Evolutionary conservation across 2,888 invertebrate genomes (phyloP), one percentile per base, ranked within the genome.

Genomic region (Napeogenes inachia): DNA sequence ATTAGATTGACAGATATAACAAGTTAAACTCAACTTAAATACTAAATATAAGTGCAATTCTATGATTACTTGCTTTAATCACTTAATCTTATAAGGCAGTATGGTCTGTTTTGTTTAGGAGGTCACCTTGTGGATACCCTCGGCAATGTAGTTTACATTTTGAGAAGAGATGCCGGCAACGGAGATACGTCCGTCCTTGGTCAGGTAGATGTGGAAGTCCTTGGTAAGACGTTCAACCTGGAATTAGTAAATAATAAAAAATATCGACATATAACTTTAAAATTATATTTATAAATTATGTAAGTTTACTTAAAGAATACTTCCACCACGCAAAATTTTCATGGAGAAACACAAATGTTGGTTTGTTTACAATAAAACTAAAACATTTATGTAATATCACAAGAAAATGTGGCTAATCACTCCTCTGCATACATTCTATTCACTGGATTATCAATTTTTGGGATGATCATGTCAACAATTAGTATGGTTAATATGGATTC

Each of bases 181-280:
- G 4, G 99, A 99, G 84, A 99, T 98, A 73, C 99, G 95, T 0
- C 99, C 99, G 85, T 99, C 99, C 85, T 97, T 98, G 0, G 99
- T 99, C 70, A 99, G 89, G 84, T 98, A 99, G 71, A 99, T 92
- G 81, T 97, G 97, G 91, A 94, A 96, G 38, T 99, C 96, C 77
- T 98, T 97, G 0, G 94, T 97, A 57, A 99, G 83, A 68, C 93
- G 93, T 72, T 94, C 96, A 60, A 97, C 97, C 96, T 97, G 84
- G 50, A 92, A 86, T 35, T 0, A 45, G 54, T 21, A 10, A 3
- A 42, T 6, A 47, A 35, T n/a, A 45, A 10, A 32, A n/a, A 59
- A 8, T 21, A 21, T 21, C 1, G 21, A 21, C 21, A 21, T 21
- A 21, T 21, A 21, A 21, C 21, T 21, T 21, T 21, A 21, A 21